phyloP scores from a whole-genome alignment of 2,113 vertebrate species.

The Esox niger region DNA sequence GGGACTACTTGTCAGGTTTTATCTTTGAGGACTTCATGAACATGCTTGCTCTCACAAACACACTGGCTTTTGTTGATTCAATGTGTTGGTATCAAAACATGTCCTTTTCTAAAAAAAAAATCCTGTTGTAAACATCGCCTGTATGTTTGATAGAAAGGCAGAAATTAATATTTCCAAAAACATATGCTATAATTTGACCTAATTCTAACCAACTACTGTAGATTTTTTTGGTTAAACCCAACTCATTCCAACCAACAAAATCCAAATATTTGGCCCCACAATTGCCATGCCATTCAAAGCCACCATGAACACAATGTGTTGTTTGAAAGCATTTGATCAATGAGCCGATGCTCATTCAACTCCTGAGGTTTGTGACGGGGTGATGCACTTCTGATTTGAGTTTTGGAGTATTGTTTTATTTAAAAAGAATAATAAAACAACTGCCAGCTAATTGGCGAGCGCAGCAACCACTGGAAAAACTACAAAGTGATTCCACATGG shows the following conservation, averaged over 20 bases:
- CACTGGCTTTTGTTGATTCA: too few relatives aligned
- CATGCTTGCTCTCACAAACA: too few relatives aligned
- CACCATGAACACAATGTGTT: slow-evolving; percentile 52
- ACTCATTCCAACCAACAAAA: slow-evolving; percentile 24
- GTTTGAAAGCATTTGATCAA: slow-evolving; percentile 59
- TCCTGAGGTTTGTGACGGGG: slow-evolving; percentile 39
- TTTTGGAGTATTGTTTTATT: slow-evolving; percentile 46
- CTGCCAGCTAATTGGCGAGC: slow-evolving; percentile 64
- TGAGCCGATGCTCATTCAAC: slow-evolving; percentile 45
- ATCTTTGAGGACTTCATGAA: too few relatives aligned
- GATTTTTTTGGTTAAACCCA: too few relatives aligned
- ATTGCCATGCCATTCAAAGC: slow-evolving; percentile 31
- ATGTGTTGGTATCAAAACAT: too few relatives aligned
- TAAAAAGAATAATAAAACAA: slow-evolving; percentile 65
- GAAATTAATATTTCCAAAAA: slow-evolving; percentile 33
- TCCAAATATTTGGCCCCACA: slow-evolving; percentile 45
- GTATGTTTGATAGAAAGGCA: slow-evolving; percentile 32
- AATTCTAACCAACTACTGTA: slow-evolving; percentile 26
- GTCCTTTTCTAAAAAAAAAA: too few relatives aligned
- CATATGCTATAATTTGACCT: slow-evolving; percentile 22
- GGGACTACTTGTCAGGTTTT: too few relatives aligned
- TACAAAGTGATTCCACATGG: slow-evolving; percentile 59
- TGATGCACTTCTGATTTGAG: slow-evolving; percentile 39
- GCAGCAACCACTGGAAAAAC: slow-evolving; percentile 29
- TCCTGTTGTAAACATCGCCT: slow-evolving; percentile 23